Evolutionary conservation across 2,888 invertebrate species (phyloP).

Genomic region (Adelognathus sp.): DNA sequence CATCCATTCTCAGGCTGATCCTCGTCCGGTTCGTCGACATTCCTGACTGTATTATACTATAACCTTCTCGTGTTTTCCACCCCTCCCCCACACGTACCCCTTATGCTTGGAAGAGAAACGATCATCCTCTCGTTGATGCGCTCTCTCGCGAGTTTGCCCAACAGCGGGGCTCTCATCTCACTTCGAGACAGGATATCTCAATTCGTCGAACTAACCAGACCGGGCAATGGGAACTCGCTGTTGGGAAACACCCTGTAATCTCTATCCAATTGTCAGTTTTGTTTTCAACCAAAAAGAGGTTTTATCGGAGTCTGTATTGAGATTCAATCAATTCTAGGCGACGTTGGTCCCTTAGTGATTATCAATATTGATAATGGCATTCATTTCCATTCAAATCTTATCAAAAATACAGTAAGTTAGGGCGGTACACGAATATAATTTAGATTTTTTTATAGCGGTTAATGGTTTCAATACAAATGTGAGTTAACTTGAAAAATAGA

Average conservation of each 20-base stretch:
- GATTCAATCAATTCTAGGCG: no score
- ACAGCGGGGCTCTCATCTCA: conserved; percentile 49
- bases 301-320: background rate
- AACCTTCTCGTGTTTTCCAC: conserved; percentile 47
- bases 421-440: background rate
- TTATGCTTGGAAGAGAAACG: conserved; percentile 32
- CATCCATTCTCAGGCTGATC: conserved; percentile 42
- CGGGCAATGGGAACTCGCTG: background rate
- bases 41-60: conserved; percentile 55
- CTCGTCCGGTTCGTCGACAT: conserved; percentile 57
- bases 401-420: no score
- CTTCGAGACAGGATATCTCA: conserved; percentile 50
- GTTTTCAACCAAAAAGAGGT: background rate
- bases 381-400: background rate
- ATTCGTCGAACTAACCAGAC: conserved; percentile 40
- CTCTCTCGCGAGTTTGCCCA: conserved; percentile 39
- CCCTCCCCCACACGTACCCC: conserved; percentile 26
- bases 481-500: no score
- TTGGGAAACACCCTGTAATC: conserved; percentile 45
- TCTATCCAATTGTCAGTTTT: conserved; percentile 25
- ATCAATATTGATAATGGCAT: background rate
- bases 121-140: conserved; percentile 33
- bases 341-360: no score
- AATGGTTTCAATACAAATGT: no score
- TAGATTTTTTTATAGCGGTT: background rate